These are phyloP conservation scores for Eurytoma adleriae DNA, from an alignment of 2,888 invertebrate species.

Conservation along the genomic window DNA sequence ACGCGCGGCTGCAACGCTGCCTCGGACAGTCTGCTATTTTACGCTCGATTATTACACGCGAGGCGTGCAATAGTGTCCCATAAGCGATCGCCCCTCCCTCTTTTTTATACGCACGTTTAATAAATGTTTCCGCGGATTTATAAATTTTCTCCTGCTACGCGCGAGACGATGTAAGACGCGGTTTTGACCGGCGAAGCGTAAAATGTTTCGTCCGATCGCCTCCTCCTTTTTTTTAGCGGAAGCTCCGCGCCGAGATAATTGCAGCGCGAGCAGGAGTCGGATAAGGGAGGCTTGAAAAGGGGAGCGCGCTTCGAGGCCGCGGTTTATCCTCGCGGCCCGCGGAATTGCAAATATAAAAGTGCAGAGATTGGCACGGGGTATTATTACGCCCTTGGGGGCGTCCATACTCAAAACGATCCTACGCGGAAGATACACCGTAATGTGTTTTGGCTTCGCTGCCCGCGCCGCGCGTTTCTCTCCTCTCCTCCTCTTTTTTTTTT, in stretches of 20 bases:
- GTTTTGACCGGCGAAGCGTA: not conserved
- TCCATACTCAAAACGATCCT: conserved; percentile 14
- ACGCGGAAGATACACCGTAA: conserved; percentile 19
- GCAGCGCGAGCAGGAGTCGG: no score
- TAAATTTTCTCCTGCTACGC: not conserved
- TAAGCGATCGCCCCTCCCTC: not conserved
- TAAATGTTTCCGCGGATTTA: not conserved
- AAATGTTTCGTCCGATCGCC: not conserved
- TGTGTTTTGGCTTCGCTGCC: conserved; percentile 34
- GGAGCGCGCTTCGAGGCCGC: no score
- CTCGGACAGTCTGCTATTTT: conserved; percentile 5
- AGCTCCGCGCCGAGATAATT: not conserved
- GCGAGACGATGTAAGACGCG: not conserved
- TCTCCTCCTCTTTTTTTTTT: not conserved
- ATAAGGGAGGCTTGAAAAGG: not conserved
- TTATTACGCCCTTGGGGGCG: conserved; percentile 23
- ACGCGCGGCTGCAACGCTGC: not conserved
- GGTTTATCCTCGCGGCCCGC: not conserved
- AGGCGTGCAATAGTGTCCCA: not conserved
- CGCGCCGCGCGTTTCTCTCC: no score
- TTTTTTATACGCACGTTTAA: not conserved
- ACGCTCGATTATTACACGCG: not conserved
- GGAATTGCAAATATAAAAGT: conserved; percentile 35
- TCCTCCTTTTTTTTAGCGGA: not conserved
- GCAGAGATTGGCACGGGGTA: conserved; percentile 35